phyloP scores from a whole-genome alignment of 2,888 invertebrate species.

The Apotomis betuletana region DNA sequence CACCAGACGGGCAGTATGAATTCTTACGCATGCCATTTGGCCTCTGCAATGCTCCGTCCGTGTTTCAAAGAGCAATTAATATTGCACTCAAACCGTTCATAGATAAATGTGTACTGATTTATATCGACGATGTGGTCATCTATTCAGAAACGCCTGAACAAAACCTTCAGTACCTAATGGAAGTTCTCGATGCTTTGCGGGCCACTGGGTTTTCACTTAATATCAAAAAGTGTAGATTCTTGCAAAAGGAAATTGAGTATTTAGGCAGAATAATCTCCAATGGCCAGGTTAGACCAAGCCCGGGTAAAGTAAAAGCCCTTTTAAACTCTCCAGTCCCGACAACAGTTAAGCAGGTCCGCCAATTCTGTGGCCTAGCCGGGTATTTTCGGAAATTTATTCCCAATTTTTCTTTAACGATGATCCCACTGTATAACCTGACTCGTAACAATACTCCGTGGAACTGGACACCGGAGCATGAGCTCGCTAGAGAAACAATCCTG shows the following conservation, averaged over 20 bases:
- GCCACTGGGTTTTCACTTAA: constrained; percentile 41
- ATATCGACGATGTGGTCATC: constrained; percentile 42
- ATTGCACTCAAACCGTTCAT: constrained; percentile 30
- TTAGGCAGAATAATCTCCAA: constrained; percentile 30
- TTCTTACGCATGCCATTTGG: constrained; percentile 41
- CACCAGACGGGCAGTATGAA: constrained; percentile 38
- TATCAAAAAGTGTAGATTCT: constrained; percentile 43
- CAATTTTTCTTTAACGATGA: constrained; percentile 37
- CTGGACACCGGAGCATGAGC: constrained; percentile 39
- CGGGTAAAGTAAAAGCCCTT: constrained; percentile 37
- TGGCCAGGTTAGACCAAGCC: constrained; percentile 34
- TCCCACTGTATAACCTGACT: constrained; percentile 37
- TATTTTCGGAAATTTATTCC: constrained; percentile 45
- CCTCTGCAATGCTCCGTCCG: constrained; percentile 39
- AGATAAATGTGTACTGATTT: constrained; percentile 38
- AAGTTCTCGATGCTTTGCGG: constrained; percentile 26
- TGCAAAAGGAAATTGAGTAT: constrained; percentile 41
- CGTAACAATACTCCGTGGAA: constrained; percentile 30
- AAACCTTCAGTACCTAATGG: constrained; percentile 25
- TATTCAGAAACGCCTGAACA: constrained; percentile 34
- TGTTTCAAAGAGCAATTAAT: constrained; percentile 41
- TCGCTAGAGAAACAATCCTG: constrained; percentile 30
- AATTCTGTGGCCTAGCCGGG: constrained; percentile 46
- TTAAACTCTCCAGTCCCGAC: constrained; percentile 31
- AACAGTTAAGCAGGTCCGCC: constrained; percentile 44